Conservation (phyloP, 2,797 vertebrate species). For the Acestrorhynchus altus region DNA sequence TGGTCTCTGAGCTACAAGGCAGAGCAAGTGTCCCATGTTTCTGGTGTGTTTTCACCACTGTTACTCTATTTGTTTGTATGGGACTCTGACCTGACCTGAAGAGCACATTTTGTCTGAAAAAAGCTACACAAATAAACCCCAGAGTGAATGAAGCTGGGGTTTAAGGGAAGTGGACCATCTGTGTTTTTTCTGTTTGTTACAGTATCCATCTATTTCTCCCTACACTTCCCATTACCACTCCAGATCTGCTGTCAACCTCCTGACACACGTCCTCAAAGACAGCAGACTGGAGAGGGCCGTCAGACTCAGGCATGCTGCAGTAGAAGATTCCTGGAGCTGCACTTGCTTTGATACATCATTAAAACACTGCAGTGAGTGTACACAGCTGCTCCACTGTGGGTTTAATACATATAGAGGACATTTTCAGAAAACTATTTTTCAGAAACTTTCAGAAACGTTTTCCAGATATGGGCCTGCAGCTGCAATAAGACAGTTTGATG, state of each 20-base stretch:
- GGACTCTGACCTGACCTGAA: background rate
- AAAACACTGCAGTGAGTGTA: constrained; percentile 35
- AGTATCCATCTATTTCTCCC: constrained; percentile 20
- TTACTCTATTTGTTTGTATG: background rate
- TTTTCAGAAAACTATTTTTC: constrained; percentile 18
- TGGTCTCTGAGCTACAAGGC: no score
- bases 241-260: constrained; percentile 15
- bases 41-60: background rate
- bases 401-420: background rate
- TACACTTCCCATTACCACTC: constrained; percentile 18
- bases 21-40: background rate
- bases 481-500: background rate
- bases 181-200: constrained; percentile 47
- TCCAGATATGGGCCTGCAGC: constrained; percentile 1
- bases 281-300: background rate
- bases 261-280: constrained; percentile 5
- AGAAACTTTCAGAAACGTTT: constrained; percentile 42
- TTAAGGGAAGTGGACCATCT: constrained; percentile 32
- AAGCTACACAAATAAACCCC: constrained; percentile 32
- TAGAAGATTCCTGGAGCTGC: constrained; percentile 20
- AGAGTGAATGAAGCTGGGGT: background rate
- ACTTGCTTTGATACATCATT: constrained; percentile 10
- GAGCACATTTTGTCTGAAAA: background rate
- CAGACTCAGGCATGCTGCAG: background rate
- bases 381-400: constrained; percentile 42